Evolutionary conservation across 2,888 invertebrate species (phyloP).

Genomic region (Rotaria sp.): DNA sequence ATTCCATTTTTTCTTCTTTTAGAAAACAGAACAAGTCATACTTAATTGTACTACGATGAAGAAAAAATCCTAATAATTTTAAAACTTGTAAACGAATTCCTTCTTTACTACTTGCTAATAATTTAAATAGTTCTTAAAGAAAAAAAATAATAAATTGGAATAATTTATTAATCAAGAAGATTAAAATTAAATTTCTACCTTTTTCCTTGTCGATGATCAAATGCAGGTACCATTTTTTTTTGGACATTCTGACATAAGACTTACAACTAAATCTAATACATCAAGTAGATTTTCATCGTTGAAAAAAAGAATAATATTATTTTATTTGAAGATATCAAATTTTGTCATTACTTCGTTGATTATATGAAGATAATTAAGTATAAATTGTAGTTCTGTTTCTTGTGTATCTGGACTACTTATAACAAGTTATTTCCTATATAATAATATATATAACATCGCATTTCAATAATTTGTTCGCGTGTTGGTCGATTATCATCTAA

Average conservation of each 20-base stretch:
- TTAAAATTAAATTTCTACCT: not conserved
- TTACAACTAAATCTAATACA: slow-evolving; percentile 89
- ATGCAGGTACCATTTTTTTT: slow-evolving; percentile 97
- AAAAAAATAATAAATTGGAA: not conserved
- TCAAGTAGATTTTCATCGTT: slow-evolving; percentile 96
- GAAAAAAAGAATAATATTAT: not conserved
- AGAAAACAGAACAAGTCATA: slow-evolving; percentile 56
- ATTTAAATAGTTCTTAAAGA: slow-evolving; percentile 77
- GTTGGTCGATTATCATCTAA: slow-evolving; percentile 43
- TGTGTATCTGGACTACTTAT: slow-evolving; percentile 81
- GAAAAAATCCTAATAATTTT: slow-evolving; percentile 90
- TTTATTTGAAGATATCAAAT: not conserved
- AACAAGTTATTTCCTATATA: slow-evolving; percentile 38
- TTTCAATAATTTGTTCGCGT: slow-evolving; percentile 27
- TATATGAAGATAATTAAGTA: slow-evolving; percentile 92
- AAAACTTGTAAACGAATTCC: slow-evolving; percentile 86
- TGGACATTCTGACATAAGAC: slow-evolving; percentile 93
- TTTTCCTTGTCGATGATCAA: slow-evolving; percentile 84
- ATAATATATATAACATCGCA: slow-evolving; percentile 38
- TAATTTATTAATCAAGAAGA: not conserved
- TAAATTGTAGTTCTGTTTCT: slow-evolving; percentile 95
- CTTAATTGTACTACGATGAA: slow-evolving; percentile 96
- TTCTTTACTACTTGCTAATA: slow-evolving; percentile 89
- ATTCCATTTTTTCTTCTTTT: slow-evolving; percentile 35
- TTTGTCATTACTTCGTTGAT: slow-evolving; percentile 74